These are phyloP conservation scores for Beroe forskalii DNA, from an alignment of 37 sponge, comb jelly and placozoan genomes.

Conservation along the genomic window DNA sequence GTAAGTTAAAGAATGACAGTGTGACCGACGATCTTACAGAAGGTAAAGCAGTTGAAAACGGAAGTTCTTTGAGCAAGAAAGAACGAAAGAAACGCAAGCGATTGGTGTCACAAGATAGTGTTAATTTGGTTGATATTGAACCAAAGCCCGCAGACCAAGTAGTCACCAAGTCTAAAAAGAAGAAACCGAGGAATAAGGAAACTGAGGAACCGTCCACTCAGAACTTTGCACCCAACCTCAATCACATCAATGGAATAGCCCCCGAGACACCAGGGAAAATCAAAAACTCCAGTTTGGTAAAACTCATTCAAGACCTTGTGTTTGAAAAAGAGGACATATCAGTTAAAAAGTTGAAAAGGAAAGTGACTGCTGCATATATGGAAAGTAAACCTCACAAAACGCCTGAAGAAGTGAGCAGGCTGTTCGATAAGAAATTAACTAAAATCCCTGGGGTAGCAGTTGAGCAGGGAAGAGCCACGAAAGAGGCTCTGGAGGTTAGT, in stretches of 20 bases:
- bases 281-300: neutral
- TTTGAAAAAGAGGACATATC: slow-evolving; percentile 37
- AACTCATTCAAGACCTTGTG: slow-evolving; percentile 48
- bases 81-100: slow-evolving; percentile 25
- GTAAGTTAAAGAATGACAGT: neutral
- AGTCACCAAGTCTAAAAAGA: slow-evolving; percentile 67
- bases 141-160: neutral
- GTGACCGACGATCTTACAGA: neutral
- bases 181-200: slow-evolving; percentile 20
- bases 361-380: slow-evolving; percentile 45
- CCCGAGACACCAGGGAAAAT: slow-evolving; percentile 18
- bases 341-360: slow-evolving; percentile 38
- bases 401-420: slow-evolving; percentile 9
- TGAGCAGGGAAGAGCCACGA: slow-evolving; percentile 26
- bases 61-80: neutral
- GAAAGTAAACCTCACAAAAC: neutral
- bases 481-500: neutral
- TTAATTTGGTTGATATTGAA: neutral
- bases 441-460: slow-evolving; percentile 39
- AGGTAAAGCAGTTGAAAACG: neutral
- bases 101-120: neutral
- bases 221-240: neutral
- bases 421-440: slow-evolving; percentile 52
- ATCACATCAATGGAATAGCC: neutral
- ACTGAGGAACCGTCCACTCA: neutral